A percentile compares a stretch with the other conserved stretches of the same genome.
Conservation (phyloP, 2,888 invertebrate genomes). For the Nephrotoma appendiculata region DNA sequence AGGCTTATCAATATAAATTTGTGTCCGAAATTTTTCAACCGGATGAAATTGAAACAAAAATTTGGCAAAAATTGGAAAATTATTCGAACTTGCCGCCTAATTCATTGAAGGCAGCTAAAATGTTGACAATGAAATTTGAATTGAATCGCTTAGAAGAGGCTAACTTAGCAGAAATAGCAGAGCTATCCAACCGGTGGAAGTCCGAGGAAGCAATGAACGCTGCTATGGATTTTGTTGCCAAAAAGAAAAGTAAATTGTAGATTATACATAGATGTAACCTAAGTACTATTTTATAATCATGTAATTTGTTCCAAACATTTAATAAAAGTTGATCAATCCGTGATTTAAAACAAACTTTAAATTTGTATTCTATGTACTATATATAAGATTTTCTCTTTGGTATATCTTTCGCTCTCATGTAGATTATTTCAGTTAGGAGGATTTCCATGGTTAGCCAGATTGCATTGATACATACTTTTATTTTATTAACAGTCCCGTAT, state of each 20-base stretch:
- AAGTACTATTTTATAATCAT: not conserved
- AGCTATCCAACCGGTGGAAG: conserved; percentile 45
- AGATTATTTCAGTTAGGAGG: too few species aligned
- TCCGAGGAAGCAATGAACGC: conserved; percentile 52
- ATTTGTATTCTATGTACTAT: too few species aligned
- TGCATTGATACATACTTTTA: too few species aligned
- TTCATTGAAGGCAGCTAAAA: conserved; percentile 55
- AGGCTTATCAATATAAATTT: conserved; percentile 64
- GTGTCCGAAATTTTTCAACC: conserved; percentile 63
- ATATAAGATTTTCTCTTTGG: too few species aligned
- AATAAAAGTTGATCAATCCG: too few species aligned
- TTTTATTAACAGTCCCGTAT: too few species aligned
- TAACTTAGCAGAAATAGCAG: conserved; percentile 52
- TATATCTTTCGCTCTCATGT: too few species aligned
- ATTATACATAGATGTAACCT: not conserved
- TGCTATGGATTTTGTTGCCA: conserved; percentile 17
- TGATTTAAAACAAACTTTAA: too few species aligned
- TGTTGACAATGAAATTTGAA: conserved; percentile 45
- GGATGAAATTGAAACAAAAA: conserved; percentile 41
- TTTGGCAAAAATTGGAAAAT: conserved; percentile 42
- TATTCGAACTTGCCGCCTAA: conserved; percentile 38
- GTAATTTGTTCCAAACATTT: not conserved
- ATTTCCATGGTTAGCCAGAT: too few species aligned
- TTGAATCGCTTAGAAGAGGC: conserved; percentile 46
- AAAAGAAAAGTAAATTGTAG: conserved; percentile 25